Percentiles rank a stretch among this genome's conserved stretches.
Evolutionary conservation across 2,888 invertebrate species (phyloP).

Genomic region (Polydrusus cervinus): DNA sequence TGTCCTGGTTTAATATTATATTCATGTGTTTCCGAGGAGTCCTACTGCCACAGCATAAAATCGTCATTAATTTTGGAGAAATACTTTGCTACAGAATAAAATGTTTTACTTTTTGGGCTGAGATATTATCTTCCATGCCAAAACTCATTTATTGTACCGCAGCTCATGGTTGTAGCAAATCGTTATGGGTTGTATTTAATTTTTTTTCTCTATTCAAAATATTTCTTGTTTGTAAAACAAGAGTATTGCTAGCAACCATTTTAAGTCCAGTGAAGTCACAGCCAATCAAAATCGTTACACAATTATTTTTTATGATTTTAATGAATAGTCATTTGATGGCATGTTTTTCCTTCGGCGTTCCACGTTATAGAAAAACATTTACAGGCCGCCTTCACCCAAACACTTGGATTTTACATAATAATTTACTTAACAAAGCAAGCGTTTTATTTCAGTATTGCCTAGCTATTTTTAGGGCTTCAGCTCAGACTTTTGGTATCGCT

Average conservation of each 20-base stretch:
- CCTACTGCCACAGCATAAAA: background rate
- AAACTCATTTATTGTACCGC: constrained; percentile 30
- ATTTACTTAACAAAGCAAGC: background rate
- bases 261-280: background rate
- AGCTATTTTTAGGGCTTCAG: constrained; percentile 52
- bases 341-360: constrained; percentile 47
- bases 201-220: constrained; percentile 2
- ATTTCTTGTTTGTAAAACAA: constrained; percentile 10
- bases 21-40: constrained; percentile 28
- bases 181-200: constrained; percentile 16
- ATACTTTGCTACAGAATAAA: constrained; percentile 19
- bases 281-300: background rate
- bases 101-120: constrained; percentile 39
- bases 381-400: background rate
- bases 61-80: constrained; percentile 22
- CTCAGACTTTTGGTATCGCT: constrained; percentile 47
- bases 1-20: constrained; percentile 34
- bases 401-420: constrained; percentile 14
- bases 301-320: constrained; percentile 23
- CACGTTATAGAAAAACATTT: constrained; percentile 32
- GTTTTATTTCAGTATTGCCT: constrained; percentile 33
- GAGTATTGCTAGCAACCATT: constrained; percentile 2
- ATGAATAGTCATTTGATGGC: constrained; percentile 48
- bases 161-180: background rate
- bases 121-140: constrained; percentile 41